These are phyloP conservation scores for Rosalia funebris DNA, from an alignment of 2,888 invertebrate genomes.

Conservation along the genomic window DNA sequence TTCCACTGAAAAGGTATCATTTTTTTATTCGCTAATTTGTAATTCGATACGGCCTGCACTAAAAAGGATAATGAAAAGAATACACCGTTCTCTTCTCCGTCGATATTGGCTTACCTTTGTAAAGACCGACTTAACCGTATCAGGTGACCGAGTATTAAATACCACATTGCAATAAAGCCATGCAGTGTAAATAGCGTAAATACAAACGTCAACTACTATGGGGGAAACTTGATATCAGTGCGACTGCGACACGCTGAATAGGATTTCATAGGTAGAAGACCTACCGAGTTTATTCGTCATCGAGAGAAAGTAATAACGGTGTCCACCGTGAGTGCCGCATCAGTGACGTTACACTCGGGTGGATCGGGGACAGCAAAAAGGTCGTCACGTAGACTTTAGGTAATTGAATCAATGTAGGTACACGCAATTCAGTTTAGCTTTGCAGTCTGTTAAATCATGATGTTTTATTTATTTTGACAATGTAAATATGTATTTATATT, in stretches of 20 bases:
- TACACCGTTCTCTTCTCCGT: conserved; percentile 1
- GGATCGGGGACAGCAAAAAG: no score
- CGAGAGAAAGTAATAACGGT: no score
- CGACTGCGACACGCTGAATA: neutral
- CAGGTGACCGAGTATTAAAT: neutral
- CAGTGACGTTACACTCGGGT: no score
- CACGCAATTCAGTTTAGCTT: no score
- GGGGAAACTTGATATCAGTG: neutral
- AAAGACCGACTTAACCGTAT: conserved; percentile 9
- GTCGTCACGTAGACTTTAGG: no score
- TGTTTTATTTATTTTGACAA: no score
- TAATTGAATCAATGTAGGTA: no score
- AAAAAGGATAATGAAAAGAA: conserved; percentile 3
- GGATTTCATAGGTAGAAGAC: neutral
- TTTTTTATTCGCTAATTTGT: neutral
- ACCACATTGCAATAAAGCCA: neutral
- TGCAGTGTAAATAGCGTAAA: neutral
- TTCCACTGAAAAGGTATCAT: neutral
- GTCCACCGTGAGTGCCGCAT: no score
- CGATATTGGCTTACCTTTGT: conserved; percentile 21
- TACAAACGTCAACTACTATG: neutral
- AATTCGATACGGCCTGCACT: conserved; percentile 8
- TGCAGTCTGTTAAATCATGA: no score
- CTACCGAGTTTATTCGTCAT: no score
- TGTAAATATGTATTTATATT: no score